Conservation (phyloP, 2,888 invertebrate genomes). For the Ypsolopha sequella region DNA sequence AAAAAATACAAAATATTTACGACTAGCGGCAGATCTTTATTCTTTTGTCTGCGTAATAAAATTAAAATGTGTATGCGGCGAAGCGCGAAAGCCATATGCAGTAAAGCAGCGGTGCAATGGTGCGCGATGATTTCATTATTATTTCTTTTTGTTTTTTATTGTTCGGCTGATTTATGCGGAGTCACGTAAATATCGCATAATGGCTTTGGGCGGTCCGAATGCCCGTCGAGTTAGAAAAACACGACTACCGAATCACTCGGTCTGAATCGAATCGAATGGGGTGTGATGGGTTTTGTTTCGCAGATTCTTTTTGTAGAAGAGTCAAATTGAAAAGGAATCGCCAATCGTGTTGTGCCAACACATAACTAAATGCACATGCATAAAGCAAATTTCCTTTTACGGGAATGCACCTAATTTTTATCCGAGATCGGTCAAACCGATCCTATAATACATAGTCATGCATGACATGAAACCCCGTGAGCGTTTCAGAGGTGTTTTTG, state of each 20-base stretch:
- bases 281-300: conserved; percentile 2
- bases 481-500: too few species aligned
- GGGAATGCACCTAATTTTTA: background rate
- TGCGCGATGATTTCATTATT: conserved; percentile 37
- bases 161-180: conserved; percentile 36
- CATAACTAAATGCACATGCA: too few species aligned
- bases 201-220: conserved; percentile 19
- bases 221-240: conserved; percentile 9
- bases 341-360: background rate
- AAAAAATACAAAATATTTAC: conserved; percentile 15
- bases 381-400: too few species aligned
- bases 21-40: conserved; percentile 18
- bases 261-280: conserved; percentile 2
- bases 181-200: conserved; percentile 37
- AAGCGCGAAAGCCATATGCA: conserved; percentile 40
- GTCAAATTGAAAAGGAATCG: background rate
- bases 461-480: too few species aligned
- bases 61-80: conserved; percentile 33
- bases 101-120: conserved; percentile 29
- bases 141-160: conserved; percentile 23
- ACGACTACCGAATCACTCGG: background rate
- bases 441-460: too few species aligned
- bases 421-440: too few species aligned
- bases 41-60: conserved; percentile 18
- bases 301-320: background rate